Percentiles rank a stretch among this genome's conserved stretches.
phyloP scores from a whole-genome alignment of 1,140 invertebrate species.

The Temnothorax longispinosus region DNA sequence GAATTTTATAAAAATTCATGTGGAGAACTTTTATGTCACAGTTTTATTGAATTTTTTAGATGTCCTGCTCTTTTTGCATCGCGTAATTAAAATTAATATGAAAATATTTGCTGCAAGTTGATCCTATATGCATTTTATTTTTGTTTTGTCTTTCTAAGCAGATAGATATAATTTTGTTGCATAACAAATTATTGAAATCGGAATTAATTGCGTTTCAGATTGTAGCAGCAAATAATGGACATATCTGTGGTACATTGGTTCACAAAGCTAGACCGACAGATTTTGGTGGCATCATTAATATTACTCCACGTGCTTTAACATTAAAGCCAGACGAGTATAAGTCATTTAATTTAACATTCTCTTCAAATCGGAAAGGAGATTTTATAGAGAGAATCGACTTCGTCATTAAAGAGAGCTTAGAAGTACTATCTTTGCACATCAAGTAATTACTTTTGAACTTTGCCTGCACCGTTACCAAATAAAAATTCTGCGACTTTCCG shows the following conservation, averaged over 20 bases:
- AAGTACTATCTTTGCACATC: constrained; percentile 76
- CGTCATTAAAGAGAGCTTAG: constrained; percentile 77
- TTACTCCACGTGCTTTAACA: constrained; percentile 65
- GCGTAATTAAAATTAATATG: neutral
- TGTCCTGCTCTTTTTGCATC: neutral
- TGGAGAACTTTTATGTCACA: neutral
- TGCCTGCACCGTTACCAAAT: neutral
- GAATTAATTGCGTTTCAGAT: constrained; percentile 66
- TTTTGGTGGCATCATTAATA: constrained; percentile 74
- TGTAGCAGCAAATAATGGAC: constrained; percentile 74
- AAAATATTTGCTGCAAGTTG: neutral
- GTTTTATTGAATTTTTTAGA: neutral
- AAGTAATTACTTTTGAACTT: constrained; percentile 69
- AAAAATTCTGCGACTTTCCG: neutral
- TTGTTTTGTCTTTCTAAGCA: neutral
- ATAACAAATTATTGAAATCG: neutral
- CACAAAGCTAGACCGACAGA: constrained; percentile 64
- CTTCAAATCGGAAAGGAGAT: constrained; percentile 75
- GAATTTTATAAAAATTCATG: neutral
- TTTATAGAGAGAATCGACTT: constrained; percentile 81
- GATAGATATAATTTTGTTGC: neutral
- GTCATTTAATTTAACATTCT: constrained; percentile 77
- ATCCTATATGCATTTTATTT: neutral
- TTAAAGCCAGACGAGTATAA: constrained; percentile 72
- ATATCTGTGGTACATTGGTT: constrained; percentile 76